Percentiles rank a stretch among this genome's conserved stretches.
Evolutionary conservation across 92 coral and sea anemone species (phyloP).

Genomic region (Zoanthus gigantus): DNA sequence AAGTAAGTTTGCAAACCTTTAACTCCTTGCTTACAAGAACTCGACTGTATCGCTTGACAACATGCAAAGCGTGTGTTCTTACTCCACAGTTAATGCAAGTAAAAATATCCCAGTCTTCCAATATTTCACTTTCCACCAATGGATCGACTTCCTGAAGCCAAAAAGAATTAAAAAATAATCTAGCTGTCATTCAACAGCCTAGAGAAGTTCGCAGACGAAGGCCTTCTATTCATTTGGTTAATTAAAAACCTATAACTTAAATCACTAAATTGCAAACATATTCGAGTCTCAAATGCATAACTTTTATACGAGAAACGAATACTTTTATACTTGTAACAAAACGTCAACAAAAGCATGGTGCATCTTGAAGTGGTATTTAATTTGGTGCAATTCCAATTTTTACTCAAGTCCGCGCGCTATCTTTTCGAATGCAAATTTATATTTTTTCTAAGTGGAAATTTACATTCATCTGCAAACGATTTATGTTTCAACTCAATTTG

Average conservation of each 20-base stretch:
- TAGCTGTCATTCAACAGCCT: neutral
- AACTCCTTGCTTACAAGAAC: conserved; percentile 75
- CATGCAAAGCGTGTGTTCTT: conserved; percentile 78
- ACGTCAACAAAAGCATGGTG: neutral
- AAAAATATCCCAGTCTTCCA: conserved; percentile 92
- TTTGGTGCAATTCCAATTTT: neutral
- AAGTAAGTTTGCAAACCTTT: conserved; percentile 62
- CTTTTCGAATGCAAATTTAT: conserved; percentile 29
- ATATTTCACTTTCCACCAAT: conserved; percentile 66
- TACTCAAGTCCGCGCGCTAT: conserved; percentile 41
- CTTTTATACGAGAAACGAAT: too few species aligned
- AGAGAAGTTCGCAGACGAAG: too few species aligned
- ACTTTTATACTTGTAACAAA: too few species aligned
- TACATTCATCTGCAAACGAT: neutral
- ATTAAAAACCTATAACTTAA: too few species aligned
- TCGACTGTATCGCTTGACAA: conserved; percentile 83
- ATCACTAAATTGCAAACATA: too few species aligned
- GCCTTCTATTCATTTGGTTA: too few species aligned
- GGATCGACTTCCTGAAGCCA: conserved; percentile 76
- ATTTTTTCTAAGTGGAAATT: neutral
- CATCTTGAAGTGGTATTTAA: too few species aligned
- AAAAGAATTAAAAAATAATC: neutral
- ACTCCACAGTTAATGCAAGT: conserved; percentile 84
- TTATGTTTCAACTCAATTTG: neutral
- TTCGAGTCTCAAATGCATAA: too few species aligned